A percentile compares a stretch with the other conserved stretches of the same genome.
These are phyloP conservation scores for Diorhabda carinulata DNA, from an alignment of 1,140 invertebrate species.

Conservation along the genomic window DNA sequence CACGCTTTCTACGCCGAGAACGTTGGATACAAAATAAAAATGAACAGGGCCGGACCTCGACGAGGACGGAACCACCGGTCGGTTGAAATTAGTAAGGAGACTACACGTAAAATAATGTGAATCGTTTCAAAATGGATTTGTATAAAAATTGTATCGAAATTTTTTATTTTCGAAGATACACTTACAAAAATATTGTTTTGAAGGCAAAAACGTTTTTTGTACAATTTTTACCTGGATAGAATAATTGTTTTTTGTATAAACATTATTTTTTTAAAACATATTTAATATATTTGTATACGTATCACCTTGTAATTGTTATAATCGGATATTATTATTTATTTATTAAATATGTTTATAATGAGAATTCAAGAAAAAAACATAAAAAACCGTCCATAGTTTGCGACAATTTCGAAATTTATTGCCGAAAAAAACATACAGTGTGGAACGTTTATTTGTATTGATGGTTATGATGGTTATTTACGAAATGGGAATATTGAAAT, in stretches of 20 bases:
- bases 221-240: constrained; percentile 45
- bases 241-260: constrained; percentile 30
- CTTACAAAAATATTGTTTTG: constrained; percentile 44
- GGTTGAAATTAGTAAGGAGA: constrained; percentile 22
- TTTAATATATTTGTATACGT: constrained; percentile 22
- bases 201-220: constrained; percentile 46
- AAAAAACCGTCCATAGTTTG: too few relatives aligned
- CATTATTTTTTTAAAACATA: constrained; percentile 24
- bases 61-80: too few relatives aligned
- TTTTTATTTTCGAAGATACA: constrained; percentile 37
- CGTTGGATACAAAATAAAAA: too few relatives aligned
- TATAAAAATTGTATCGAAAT: constrained; percentile 19
- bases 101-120: constrained; percentile 42
- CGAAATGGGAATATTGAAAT: too few relatives aligned
- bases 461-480: too few relatives aligned
- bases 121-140: constrained; percentile 24
- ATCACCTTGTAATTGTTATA: constrained; percentile 20
- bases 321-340: constrained; percentile 7
- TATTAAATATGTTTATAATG: constrained; percentile 19
- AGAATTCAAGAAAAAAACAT: too few relatives aligned
- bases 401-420: too few relatives aligned
- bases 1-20: too few relatives aligned
- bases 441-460: too few relatives aligned
- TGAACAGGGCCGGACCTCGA: too few relatives aligned
- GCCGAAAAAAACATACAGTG: too few relatives aligned